Conservation (phyloP, 2,888 invertebrate species). For the Caenorhabditis sp. region DNA sequence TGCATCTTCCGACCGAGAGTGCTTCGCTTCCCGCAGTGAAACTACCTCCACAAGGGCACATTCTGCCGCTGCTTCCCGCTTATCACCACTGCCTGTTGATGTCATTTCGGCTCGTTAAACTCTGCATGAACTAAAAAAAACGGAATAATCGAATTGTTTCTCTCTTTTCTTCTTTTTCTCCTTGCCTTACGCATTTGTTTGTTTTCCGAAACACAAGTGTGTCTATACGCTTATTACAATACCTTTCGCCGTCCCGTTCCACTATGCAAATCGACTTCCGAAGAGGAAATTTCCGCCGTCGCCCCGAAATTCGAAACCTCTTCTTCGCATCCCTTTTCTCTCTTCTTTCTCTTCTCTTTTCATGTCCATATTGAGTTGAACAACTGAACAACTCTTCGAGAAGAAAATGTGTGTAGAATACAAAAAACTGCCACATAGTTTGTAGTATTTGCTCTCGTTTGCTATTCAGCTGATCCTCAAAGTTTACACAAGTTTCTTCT, state of each 20-base stretch:
- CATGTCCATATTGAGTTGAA: conserved; percentile 17
- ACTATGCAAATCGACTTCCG: conserved; percentile 27
- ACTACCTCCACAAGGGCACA: conserved; percentile 14
- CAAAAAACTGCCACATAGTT: conserved; percentile 8
- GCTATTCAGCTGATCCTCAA: neutral
- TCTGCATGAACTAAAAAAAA: neutral
- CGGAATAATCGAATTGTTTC: conserved; percentile 11
- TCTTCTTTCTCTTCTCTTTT: conserved; percentile 10
- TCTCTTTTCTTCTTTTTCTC: neutral
- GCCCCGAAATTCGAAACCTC: conserved; percentile 43
- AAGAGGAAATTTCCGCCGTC: conserved; percentile 21
- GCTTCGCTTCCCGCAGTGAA: neutral
- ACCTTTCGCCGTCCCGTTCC: conserved; percentile 1
- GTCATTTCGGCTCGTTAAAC: conserved; percentile 12
- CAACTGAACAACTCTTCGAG: conserved; percentile 11
- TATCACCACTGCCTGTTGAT: conserved; percentile 14
- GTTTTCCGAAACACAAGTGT: conserved; percentile 17
- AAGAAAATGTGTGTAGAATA: conserved; percentile 10
- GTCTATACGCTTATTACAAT: conserved; percentile 5
- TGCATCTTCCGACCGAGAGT: conserved; percentile 11
- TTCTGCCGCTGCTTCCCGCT: conserved; percentile 4
- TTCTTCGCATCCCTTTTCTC: conserved; percentile 7
- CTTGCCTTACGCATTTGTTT: neutral
- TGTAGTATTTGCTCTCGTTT: conserved; percentile 14
- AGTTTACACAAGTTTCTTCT: conserved; percentile 47